Base-by-base conservation (phyloP, 2,797 vertebrate genomes). In the Rhabdomys pumilio region DNA sequence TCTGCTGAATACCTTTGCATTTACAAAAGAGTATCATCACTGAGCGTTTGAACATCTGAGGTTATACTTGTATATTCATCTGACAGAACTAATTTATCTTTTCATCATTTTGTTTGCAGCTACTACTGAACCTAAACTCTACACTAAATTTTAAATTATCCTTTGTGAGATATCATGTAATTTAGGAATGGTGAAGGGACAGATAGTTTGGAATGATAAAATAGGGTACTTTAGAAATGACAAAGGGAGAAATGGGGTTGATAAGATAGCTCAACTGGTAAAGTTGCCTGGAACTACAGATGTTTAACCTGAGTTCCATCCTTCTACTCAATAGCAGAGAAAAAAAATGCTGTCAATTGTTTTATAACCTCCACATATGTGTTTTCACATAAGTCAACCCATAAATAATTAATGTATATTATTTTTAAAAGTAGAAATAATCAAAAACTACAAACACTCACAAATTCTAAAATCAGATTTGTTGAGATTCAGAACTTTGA, bases 281-380 rank as follows among this genome's bases (percentile, higher is more conserved):
- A 63, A 19, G 13, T 17, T 63, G 7, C 9, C 38, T 3, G 2
- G 22, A 7, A 15, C 4, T 31, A 59, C 17, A 0, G 38, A n/a
- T 80, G 12, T 10, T n/a, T n/a, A 81, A 38, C 1, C 3, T 63
- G 26, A 63, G 3, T 83, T 63, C 4, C 9, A 44, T 65, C 9
- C 9, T 0, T 31, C 9, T 84, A 22, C 17, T 1, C 0, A 65
- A 34, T 12, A 31, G 8, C 47, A 1, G 9, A 47, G 15, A 44
- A 84, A 65, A 3, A 14, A 47, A 84, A 10, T 13, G 0, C 26
- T 47, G 1, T 0, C 14, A 31, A 8, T 65, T 65, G 59, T 59
- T 12, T 13, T 59, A 55, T 41, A n/a, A 7, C 22, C 2, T 59
- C 22, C 3, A 59, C 4, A 82, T 17, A n/a, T 38, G 5, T 59